Percentiles rank a stretch among this genome's conserved stretches.
These are phyloP conservation scores for Sus cebifrons DNA, from an alignment of 2,797 vertebrate genomes.

Conservation along the genomic window DNA sequence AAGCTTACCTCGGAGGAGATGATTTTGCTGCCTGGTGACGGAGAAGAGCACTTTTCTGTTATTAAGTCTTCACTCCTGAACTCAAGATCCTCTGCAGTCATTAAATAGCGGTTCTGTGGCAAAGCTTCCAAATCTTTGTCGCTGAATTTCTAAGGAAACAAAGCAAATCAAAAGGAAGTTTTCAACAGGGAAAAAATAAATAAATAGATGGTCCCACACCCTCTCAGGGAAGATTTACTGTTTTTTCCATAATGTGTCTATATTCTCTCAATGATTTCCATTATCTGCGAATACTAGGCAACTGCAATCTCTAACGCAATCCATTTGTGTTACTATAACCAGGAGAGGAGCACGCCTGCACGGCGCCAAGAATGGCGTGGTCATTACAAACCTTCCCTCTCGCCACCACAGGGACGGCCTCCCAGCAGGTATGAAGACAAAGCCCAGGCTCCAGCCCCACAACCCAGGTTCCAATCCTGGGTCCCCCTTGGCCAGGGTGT, in stretches of 20 bases:
- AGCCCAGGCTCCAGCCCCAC: neutral
- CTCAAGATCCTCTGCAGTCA: constrained; percentile 93
- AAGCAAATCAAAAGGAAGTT: constrained; percentile 66
- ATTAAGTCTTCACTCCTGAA: constrained; percentile 92
- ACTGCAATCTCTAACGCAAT: neutral
- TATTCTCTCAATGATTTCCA: constrained; percentile 49
- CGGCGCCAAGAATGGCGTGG: neutral
- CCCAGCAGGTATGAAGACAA: neutral
- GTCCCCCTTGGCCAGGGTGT: neutral
- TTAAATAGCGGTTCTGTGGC: constrained; percentile 93
- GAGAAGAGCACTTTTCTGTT: constrained; percentile 93
- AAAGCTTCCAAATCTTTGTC: constrained; percentile 94
- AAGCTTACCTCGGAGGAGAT: constrained; percentile 93
- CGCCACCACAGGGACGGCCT: neutral
- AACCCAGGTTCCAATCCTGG: neutral
- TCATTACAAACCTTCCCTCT: neutral
- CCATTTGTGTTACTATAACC: neutral
- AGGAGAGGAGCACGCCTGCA: neutral
- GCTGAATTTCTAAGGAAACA: constrained; percentile 92
- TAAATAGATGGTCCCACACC: constrained; percentile 60
- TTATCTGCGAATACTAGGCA: neutral
- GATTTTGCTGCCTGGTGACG: constrained; percentile 92
- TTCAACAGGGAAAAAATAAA: constrained; percentile 65
- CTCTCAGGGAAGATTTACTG: constrained; percentile 57
- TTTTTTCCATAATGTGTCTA: neutral